Base-by-base conservation (phyloP, 2,113 vertebrate species). In the Syngnathus floridae region DNA sequence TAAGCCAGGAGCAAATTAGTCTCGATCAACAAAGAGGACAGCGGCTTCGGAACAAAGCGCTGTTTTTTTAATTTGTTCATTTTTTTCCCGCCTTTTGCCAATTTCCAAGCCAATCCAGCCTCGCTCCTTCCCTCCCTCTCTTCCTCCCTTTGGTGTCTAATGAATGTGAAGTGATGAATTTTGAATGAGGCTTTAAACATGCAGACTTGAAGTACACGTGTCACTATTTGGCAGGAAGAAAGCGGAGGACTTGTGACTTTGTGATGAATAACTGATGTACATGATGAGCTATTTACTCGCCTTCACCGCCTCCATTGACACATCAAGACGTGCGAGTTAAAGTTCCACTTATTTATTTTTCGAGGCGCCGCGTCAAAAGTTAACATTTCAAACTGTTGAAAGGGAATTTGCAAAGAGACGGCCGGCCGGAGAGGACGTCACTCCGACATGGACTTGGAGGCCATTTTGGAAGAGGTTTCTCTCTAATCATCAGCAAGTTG, bases 191-290 rank as follows among this genome's bases (percentile, higher is more conserved):
- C 51, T 54, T 54, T 10, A 22, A 26, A 22, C 51, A 13, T 5
- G 51, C 51, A 11, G 2, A 35, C 54, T 56, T 56, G 54, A 40
- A 60, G 36, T 60, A 60, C 58, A 60, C n/a, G 37, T 60, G 58
- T 60, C 58, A 12, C 17, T 40, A 60, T 60, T 60, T 60, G 19
- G 9, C 37, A 13, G 19, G 37, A 60, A 12, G 37, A 60, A 60
- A n/a, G 36, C 17, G 36, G 36, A 38, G 1, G 57, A 41, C 19
- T 60, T 37, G 54, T 3, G 54, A 35, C 54, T 56, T 35, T 31
- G 54, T 38, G 57, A 59, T 59, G 57, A 59, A 38, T 59, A 37
- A 59, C 36, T 4, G 57, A 59, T 38, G 57, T 38, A 59, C 54
- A 14, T 36, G 57, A 59, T 11, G 36, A 59, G 57, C 57, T 19